Percentiles rank a stretch among this genome's conserved stretches.
These are phyloP conservation scores for Hyalella azteca DNA, from an alignment of 2,888 invertebrate genomes.

Conservation along the genomic window DNA sequence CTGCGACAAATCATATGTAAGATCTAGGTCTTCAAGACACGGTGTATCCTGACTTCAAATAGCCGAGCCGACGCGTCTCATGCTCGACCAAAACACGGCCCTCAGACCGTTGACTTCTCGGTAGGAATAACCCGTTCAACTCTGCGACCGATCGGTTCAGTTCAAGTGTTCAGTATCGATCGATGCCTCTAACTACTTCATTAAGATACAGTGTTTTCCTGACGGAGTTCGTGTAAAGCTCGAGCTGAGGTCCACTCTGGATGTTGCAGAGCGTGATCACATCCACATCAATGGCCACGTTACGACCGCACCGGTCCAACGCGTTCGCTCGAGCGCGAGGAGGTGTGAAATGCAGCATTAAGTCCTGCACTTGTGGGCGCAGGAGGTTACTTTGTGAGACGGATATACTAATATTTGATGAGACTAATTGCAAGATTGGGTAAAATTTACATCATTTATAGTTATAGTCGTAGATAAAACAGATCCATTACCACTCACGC, in stretches of 20 bases:
- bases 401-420: no score
- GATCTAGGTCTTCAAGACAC: neutral
- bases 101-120: neutral
- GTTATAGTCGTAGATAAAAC: no score
- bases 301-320: neutral
- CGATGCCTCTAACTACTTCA: conserved; percentile 23
- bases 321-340: no score
- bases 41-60: neutral
- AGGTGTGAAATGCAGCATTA: neutral
- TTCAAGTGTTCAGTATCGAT: neutral
- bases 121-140: conserved; percentile 26
- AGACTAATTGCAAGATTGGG: no score
- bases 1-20: neutral
- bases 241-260: neutral
- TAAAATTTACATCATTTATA: no score
- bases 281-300: neutral
- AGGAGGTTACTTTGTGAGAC: no score
- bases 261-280: neutral
- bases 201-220: conserved; percentile 34
- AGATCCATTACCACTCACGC: no score
- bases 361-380: no score
- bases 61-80: neutral
- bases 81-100: neutral
- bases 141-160: neutral
- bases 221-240: conserved; percentile 5